phyloP scores from a whole-genome alignment of 2,797 vertebrate genomes.

The Podarcis lilfordi region DNA sequence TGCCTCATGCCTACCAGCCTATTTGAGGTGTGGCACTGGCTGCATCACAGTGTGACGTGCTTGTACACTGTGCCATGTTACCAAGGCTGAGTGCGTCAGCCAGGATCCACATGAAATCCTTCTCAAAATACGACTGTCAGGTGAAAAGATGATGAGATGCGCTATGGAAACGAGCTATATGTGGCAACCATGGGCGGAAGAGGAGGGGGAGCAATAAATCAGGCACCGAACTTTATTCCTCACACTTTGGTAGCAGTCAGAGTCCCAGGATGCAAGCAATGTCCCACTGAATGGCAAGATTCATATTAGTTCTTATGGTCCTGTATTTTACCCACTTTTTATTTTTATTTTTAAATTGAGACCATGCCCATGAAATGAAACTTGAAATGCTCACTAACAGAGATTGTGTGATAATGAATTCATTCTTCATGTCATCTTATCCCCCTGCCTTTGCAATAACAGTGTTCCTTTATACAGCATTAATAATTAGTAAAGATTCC shows the following conservation, averaged over 20 bases:
- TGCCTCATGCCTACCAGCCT: slow-evolving; percentile 40
- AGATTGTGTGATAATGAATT: background rate
- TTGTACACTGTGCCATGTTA: slow-evolving; percentile 15
- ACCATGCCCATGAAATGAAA: background rate
- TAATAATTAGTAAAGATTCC: background rate
- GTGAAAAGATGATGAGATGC: slow-evolving; percentile 32
- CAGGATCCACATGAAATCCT: slow-evolving; percentile 49
- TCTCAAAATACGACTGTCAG: slow-evolving; percentile 32
- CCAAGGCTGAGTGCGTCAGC: slow-evolving; percentile 50
- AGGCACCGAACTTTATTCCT: background rate
- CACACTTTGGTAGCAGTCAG: background rate
- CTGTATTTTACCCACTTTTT: background rate
- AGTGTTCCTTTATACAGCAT: background rate
- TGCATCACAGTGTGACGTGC: slow-evolving; percentile 20
- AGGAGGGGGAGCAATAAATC: background rate
- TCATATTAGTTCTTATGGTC: background rate
- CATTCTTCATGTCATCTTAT: background rate
- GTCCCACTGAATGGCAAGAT: background rate
- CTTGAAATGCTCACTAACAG: background rate
- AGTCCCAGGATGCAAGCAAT: background rate
- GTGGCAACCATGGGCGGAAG: background rate
- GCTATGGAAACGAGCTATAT: background rate
- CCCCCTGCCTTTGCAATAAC: background rate
- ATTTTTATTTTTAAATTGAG: too few relatives aligned
- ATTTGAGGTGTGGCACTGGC: slow-evolving; percentile 43